Percentiles rank a stretch among this genome's conserved stretches.
Conservation (phyloP, 2,113 vertebrate species). For the Ranitomeya variabilis region DNA sequence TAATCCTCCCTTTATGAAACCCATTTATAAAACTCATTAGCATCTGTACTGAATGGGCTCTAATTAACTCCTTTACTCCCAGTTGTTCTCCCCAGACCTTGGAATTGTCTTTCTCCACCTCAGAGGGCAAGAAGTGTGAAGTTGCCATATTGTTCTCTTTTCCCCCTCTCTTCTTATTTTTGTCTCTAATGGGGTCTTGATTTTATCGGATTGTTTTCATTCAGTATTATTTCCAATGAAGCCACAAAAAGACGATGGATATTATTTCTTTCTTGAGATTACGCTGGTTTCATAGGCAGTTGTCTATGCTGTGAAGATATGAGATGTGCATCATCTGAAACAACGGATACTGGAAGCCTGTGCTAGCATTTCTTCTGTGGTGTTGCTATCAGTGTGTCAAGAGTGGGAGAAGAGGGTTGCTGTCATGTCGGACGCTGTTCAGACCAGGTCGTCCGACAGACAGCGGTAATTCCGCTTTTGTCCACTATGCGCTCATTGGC, state of each 20-base stretch:
- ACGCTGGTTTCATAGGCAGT: no score
- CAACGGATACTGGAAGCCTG: no score
- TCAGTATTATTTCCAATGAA: neutral
- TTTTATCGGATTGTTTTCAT: neutral
- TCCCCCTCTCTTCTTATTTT: neutral
- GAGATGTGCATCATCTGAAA: no score
- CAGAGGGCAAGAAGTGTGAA: neutral
- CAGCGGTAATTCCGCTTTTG: no score
- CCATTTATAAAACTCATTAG: slow-evolving; percentile 42
- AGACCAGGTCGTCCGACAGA: no score
- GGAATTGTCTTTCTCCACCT: neutral
- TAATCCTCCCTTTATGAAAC: slow-evolving; percentile 46
- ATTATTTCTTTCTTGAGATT: no score
- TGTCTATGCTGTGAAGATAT: no score
- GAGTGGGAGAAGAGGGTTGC: no score
- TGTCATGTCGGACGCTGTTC: no score
- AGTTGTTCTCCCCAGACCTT: neutral
- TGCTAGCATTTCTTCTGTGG: no score
- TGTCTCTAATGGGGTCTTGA: neutral
- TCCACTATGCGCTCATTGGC: no score
- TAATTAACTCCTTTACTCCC: slow-evolving; percentile 9
- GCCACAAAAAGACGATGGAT: neutral
- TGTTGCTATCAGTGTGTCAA: no score
- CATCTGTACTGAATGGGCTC: neutral
- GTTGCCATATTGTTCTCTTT: neutral